These are phyloP conservation scores for Drosophila nr. perissopoda DNA, from an alignment of 2,888 invertebrate genomes.

Conservation along the genomic window DNA sequence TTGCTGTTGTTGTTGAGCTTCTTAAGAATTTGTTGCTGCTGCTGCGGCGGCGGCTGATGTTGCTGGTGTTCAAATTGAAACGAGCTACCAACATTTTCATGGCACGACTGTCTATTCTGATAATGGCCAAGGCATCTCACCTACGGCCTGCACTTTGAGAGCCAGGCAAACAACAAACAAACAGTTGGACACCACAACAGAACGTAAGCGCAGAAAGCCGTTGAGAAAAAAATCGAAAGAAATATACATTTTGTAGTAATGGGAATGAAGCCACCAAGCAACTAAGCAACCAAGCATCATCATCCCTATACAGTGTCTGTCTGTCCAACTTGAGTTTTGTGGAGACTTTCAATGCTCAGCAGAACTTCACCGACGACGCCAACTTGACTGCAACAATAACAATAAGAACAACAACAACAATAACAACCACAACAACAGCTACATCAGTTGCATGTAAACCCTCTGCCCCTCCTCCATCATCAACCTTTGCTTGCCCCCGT, in stretches of 20 bases:
- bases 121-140: slow-evolving; percentile 39
- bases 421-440: slow-evolving; percentile 5
- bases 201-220: slow-evolving; percentile 5
- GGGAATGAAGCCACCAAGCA: slow-evolving; percentile 8
- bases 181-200: slow-evolving; percentile 18
- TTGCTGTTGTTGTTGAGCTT: not conserved
- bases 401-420: slow-evolving; percentile 12
- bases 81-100: slow-evolving; percentile 22
- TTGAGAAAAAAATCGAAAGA: not conserved
- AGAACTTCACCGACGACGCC: slow-evolving; percentile 20
- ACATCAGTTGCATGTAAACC: slow-evolving; percentile 11
- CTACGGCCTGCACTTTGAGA: slow-evolving; percentile 23
- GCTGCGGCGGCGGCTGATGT: slow-evolving; percentile 15
- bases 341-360: slow-evolving; percentile 20
- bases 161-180: slow-evolving; percentile 13
- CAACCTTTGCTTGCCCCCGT: slow-evolving; percentile 18
- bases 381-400: slow-evolving; percentile 35
- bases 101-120: slow-evolving; percentile 41
- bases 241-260: slow-evolving; percentile 1
- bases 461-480: not conserved
- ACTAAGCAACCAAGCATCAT: slow-evolving; percentile 3
- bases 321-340: slow-evolving; percentile 8
- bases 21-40: slow-evolving; percentile 22
- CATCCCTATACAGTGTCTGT: slow-evolving; percentile 17
- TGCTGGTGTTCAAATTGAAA: slow-evolving; percentile 12